Evolutionary conservation across 2,888 invertebrate species (phyloP).

Genomic region (Neoscelio sp.): DNA sequence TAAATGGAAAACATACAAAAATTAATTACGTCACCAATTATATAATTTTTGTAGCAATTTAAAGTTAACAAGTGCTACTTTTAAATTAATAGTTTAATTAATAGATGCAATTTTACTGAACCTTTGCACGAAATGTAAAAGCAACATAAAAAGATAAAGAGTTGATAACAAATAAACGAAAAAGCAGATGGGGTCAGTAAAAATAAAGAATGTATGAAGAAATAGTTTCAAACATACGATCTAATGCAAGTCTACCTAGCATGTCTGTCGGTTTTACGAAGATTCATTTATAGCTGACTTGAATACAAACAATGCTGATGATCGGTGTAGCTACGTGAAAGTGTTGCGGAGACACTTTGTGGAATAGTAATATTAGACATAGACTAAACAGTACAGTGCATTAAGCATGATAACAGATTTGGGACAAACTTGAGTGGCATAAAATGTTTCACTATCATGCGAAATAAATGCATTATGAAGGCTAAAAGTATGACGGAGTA

Average conservation of each 20-base stretch:
- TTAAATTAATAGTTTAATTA: too few relatives aligned
- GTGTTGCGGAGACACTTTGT: constrained; percentile 51
- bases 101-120: too few relatives aligned
- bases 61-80: too few relatives aligned
- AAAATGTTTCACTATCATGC: constrained; percentile 36
- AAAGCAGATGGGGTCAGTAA: too few relatives aligned
- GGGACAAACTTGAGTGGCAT: constrained; percentile 56
- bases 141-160: background rate
- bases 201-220: constrained; percentile 15
- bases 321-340: constrained; percentile 60
- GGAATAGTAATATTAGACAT: constrained; percentile 58
- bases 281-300: constrained; percentile 54
- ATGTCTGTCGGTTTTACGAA: constrained; percentile 53
- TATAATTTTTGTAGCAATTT: too few relatives aligned
- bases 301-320: constrained; percentile 50
- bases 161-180: background rate
- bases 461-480: constrained; percentile 32
- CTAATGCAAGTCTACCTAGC: constrained; percentile 40
- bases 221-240: constrained; percentile 46
- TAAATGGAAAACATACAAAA: too few relatives aligned
- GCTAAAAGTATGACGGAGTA: background rate
- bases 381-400: constrained; percentile 37
- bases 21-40: too few relatives aligned
- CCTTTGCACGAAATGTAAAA: too few relatives aligned
- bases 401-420: constrained; percentile 59